Conservation (phyloP, 2,113 vertebrate species). For the Xenopus laevis region DNA sequence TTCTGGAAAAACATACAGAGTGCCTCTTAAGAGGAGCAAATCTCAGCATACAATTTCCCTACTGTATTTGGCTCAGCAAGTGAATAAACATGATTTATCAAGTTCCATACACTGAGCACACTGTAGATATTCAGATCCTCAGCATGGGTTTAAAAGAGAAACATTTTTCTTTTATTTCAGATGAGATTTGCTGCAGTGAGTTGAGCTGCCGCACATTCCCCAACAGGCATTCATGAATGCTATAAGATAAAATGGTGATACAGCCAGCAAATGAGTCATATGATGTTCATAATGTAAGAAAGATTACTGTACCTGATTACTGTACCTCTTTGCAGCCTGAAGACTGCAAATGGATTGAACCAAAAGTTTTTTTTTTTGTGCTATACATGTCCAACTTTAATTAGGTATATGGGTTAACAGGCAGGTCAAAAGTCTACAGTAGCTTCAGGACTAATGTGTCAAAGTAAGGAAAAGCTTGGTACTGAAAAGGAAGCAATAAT, state of each 20-base stretch:
- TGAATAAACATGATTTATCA: neutral
- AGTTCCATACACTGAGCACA: neutral
- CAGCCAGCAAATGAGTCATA: slow-evolving; percentile 48
- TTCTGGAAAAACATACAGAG: neutral
- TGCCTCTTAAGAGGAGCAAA: neutral
- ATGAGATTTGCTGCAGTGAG: slow-evolving; percentile 15
- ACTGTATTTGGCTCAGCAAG: neutral
- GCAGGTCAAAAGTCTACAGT: slow-evolving; percentile 63
- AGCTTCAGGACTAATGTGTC: slow-evolving; percentile 61
- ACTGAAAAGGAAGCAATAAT: slow-evolving; percentile 60
- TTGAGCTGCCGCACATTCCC: neutral
- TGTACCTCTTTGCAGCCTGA: slow-evolving; percentile 59
- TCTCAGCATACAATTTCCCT: slow-evolving; percentile 9
- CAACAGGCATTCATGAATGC: slow-evolving; percentile 3
- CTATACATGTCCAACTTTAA: slow-evolving; percentile 72
- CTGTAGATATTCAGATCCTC: slow-evolving; percentile 9
- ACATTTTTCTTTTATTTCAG: slow-evolving; percentile 5
- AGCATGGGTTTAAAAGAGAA: neutral
- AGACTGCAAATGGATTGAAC: slow-evolving; percentile 64
- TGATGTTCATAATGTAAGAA: slow-evolving; percentile 52
- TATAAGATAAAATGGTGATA: neutral
- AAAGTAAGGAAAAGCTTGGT: slow-evolving; percentile 60
- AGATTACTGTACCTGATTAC: no score
- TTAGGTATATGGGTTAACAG: slow-evolving; percentile 69
- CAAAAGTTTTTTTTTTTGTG: slow-evolving; percentile 59